phyloP scores from a whole-genome alignment of 2,113 vertebrate genomes.

The Cichladusa arquata region DNA sequence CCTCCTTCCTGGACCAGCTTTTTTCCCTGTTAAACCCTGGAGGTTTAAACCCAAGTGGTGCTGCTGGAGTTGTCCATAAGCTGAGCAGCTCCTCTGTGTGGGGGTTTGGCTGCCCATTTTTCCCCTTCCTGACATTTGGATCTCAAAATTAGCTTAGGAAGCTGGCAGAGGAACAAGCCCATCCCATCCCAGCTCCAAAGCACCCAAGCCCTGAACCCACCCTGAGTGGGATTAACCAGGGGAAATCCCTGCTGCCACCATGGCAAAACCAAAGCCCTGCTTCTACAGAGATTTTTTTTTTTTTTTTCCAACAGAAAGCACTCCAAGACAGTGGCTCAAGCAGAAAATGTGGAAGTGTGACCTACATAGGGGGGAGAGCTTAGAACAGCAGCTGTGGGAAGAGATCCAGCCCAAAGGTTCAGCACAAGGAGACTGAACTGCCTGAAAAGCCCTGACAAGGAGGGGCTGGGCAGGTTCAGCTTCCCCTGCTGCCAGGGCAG shows the following conservation, averaged over 20 bases:
- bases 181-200: not conserved
- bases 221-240: not conserved
- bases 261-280: accelerated
- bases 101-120: not conserved
- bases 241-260: not conserved
- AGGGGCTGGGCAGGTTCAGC: not conserved
- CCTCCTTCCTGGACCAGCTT: not conserved
- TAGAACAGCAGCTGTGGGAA: slow-evolving; percentile 7
- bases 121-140: not conserved
- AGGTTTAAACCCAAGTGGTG: not conserved
- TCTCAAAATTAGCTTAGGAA: not conserved
- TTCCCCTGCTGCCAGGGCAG: not conserved
- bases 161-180: not conserved
- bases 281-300: not conserved
- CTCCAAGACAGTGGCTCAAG: slow-evolving; percentile 34
- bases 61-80: accelerated
- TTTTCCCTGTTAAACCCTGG: not conserved
- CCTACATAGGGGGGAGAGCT: slow-evolving; percentile 70
- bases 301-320: not conserved
- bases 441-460: not conserved
- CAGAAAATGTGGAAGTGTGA: slow-evolving; percentile 54
- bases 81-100: not conserved
- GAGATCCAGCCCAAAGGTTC: slow-evolving; percentile 52
- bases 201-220: not conserved
- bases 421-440: not conserved